phyloP scores from a whole-genome alignment of 2,797 vertebrate species.

The Eulemur albifrons region DNA sequence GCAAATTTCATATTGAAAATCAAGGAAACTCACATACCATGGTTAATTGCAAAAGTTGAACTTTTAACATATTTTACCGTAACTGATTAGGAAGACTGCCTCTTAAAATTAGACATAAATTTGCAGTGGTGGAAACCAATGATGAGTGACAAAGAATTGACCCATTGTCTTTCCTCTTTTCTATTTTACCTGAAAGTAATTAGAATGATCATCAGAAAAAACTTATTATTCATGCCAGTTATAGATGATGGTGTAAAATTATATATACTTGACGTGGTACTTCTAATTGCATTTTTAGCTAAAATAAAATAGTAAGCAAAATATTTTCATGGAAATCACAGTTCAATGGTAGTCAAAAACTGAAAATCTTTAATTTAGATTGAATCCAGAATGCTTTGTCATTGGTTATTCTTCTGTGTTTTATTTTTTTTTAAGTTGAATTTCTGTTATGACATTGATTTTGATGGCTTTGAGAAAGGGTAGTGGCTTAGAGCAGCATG shows the following conservation, averaged over 20 bases:
- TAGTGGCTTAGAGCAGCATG: neutral
- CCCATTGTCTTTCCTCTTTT: neutral
- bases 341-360: neutral
- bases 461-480: neutral
- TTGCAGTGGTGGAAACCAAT: neutral
- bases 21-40: slow-evolving; percentile 54
- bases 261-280: neutral
- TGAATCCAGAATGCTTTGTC: neutral
- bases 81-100: slow-evolving; percentile 41
- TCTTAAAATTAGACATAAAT: slow-evolving; percentile 54
- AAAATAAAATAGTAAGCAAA: neutral
- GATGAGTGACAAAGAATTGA: neutral
- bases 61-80: slow-evolving; percentile 54
- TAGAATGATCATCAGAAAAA: neutral
- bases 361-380: neutral
- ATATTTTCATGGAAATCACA: neutral
- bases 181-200: neutral
- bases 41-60: slow-evolving; percentile 59
- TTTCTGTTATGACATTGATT: neutral
- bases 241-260: neutral
- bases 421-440: neutral
- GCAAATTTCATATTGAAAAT: slow-evolving; percentile 68
- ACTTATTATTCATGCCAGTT: neutral
- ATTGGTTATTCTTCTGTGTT: neutral
- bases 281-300: neutral